A percentile compares a stretch with the other conserved stretches of the same genome.
These are phyloP conservation scores for Lepidochrysops patricia DNA, from an alignment of 2,888 invertebrate genomes.

Conservation along the genomic window DNA sequence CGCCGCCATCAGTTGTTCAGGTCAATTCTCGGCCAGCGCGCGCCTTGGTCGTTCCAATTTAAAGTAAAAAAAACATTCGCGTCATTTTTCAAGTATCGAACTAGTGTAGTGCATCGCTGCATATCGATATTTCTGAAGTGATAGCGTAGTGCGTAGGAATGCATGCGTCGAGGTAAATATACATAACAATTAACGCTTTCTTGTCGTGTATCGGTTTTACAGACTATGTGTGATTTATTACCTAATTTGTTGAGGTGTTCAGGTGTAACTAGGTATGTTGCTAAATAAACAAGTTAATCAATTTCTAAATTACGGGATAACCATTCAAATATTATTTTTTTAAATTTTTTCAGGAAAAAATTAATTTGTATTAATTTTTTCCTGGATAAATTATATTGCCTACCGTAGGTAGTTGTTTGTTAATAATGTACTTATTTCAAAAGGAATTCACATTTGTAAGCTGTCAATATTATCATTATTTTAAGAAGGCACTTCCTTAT, in stretches of 20 bases:
- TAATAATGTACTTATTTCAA: too few species aligned
- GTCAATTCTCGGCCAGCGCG: slow-evolving; percentile 22
- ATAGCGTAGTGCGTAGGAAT: slow-evolving; percentile 24
- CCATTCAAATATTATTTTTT: too few species aligned
- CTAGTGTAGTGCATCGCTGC: slow-evolving; percentile 8
- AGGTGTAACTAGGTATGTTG: not conserved
- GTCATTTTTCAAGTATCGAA: not conserved
- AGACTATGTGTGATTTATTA: slow-evolving; percentile 13
- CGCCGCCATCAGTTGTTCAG: slow-evolving; percentile 28
- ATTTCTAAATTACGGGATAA: too few species aligned
- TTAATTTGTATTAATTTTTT: too few species aligned
- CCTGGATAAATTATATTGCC: too few species aligned
- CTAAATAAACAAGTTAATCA: too few species aligned
- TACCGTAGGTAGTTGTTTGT: too few species aligned
- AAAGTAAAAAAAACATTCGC: slow-evolving; percentile 12
- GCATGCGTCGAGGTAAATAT: slow-evolving; percentile 26
- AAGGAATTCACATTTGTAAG: too few species aligned
- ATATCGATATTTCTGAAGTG: slow-evolving; percentile 13
- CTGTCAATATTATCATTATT: too few species aligned
- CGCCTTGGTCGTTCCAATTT: slow-evolving; percentile 19
- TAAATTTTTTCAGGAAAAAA: too few species aligned
- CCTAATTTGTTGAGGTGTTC: not conserved
- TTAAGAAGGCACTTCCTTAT: too few species aligned
- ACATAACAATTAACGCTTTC: slow-evolving; percentile 25
- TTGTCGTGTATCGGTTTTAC: slow-evolving; percentile 17